Base-by-base conservation (phyloP, 2,888 invertebrate species). In the Tribolium freemani region DNA sequence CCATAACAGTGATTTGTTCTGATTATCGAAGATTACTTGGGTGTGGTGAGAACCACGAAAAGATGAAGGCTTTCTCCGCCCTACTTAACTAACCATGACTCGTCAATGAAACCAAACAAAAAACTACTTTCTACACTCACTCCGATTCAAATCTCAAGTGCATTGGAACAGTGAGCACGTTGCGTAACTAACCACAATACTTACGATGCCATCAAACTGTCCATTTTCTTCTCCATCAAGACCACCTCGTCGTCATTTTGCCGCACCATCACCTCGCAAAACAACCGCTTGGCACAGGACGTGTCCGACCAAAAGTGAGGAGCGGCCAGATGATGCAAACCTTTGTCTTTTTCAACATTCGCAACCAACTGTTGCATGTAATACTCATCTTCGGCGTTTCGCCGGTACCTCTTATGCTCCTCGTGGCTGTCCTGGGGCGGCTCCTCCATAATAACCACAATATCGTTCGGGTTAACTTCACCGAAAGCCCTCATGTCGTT, bases 171-270 rank as follows among this genome's bases (percentile, higher is more conserved):
- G 50, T 16, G 63, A 63, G 10, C 26, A 44, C 54, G 31, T 66
- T 64, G 48, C 64, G 61, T 50, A 58, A 71, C 69, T 30, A 72
- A 61, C 11, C 64, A 51, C 45, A 73, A 44, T 54, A 92, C 93
- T 93, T 87, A 94, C 94, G 91, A 89, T 84, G 90, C 89, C 66
- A 94, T 86, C 80, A 93, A 88, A 57, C 91, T 90, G 80, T 91
- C 90, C 92, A 94, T 94, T 84, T 93, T 93, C 87, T 94, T 94
- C 87, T 94, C 94, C 93, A 94, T 94, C 50, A 92, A 88, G 76
- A 91, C 89, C 73, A 92, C 87, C 26, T 93, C 91, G 82, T 94
- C 93, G 1, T 91, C 89, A 60, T 91, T 88, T 79, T 93, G 93
- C 70, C 90, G 88, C 46, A 92, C 87, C 88, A 94, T 91, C 50